A percentile compares a stretch with the other conserved stretches of the same genome.
These are phyloP conservation scores for Fragum sueziense DNA, from an alignment of 2,888 invertebrate genomes.

Conservation along the genomic window DNA sequence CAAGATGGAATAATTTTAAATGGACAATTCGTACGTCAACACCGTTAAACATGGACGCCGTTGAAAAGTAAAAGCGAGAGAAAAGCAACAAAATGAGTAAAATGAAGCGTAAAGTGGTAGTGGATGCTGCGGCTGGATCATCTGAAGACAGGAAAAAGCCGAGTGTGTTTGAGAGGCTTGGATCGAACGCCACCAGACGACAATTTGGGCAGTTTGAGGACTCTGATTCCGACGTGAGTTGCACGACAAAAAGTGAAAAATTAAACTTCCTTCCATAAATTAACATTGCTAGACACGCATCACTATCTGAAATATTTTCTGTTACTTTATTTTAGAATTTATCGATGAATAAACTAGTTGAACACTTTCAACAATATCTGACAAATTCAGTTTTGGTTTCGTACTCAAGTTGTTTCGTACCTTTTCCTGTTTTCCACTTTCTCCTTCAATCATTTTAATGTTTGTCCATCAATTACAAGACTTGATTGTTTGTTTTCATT, in stretches of 20 bases:
- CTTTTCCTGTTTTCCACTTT: no score
- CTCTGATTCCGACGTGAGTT: slow-evolving; percentile 54
- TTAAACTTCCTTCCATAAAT: no score
- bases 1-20: not conserved
- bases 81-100: slow-evolving; percentile 69
- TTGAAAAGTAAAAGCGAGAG: not conserved
- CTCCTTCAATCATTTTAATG: no score
- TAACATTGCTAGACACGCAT: not conserved
- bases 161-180: slow-evolving; percentile 78
- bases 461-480: no score
- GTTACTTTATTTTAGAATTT: no score
- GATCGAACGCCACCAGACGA: slow-evolving; percentile 68
- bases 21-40: not conserved
- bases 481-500: no score
- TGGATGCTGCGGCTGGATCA: slow-evolving; percentile 71
- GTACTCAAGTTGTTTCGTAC: no score
- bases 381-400: no score
- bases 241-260: no score
- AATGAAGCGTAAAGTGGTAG: slow-evolving; percentile 76
- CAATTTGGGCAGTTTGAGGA: slow-evolving; percentile 50
- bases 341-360: no score
- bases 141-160: slow-evolving; percentile 73
- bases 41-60: not conserved
- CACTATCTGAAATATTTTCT: no score
- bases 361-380: no score